phyloP scores from a whole-genome alignment of 1,140 invertebrate genomes.

The Eupristina koningsbergeri region DNA sequence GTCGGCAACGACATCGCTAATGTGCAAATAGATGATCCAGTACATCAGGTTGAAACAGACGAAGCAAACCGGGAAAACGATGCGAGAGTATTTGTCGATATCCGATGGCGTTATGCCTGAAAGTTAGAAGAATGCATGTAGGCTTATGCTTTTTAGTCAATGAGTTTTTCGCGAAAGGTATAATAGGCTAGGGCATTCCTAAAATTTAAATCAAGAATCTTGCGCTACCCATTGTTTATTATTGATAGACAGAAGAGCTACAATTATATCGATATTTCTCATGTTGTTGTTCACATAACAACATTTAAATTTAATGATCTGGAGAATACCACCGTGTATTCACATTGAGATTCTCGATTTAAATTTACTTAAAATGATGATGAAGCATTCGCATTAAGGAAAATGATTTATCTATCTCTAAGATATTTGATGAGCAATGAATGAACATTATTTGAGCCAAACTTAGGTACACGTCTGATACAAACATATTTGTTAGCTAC shows the following conservation, averaged over 20 bases:
- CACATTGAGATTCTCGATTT: not conserved
- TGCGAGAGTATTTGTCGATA: constrained; percentile 96
- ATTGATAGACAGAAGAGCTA: no score
- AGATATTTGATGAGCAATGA: constrained; percentile 40
- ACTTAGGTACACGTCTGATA: constrained; percentile 48
- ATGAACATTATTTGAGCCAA: constrained; percentile 47
- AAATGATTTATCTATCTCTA: constrained; percentile 38
- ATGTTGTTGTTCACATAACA: no score
- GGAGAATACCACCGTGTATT: not conserved
- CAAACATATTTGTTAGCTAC: constrained; percentile 49
- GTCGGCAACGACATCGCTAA: constrained; percentile 93
- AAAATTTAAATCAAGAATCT: constrained; percentile 18
- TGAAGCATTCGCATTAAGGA: constrained; percentile 40
- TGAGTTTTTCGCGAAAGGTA: not conserved
- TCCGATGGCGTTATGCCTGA: constrained; percentile 91
- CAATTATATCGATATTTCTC: no score
- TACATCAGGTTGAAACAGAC: constrained; percentile 98
- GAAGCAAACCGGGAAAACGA: constrained; percentile 96
- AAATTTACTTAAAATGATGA: constrained; percentile 16
- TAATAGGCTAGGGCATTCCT: not conserved
- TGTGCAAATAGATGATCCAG: constrained; percentile 97
- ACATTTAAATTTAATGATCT: no score
- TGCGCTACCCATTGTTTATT: not conserved
- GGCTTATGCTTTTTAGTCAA: not conserved
- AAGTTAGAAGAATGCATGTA: constrained; percentile 22